Percentiles rank a stretch among this genome's conserved stretches.
phyloP scores from a whole-genome alignment of 2,797 vertebrate species.

The Hipposideros larvatus region DNA sequence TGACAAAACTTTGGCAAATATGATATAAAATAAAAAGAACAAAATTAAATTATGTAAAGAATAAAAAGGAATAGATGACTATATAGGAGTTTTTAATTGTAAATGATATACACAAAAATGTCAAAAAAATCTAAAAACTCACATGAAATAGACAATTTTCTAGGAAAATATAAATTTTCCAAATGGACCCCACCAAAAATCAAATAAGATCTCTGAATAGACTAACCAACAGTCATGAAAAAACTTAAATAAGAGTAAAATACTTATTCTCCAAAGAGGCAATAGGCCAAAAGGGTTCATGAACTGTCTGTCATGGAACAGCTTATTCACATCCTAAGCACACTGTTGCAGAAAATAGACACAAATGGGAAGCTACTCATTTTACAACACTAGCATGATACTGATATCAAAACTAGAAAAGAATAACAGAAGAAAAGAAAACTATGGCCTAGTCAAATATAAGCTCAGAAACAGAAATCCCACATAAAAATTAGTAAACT shows the following conservation, averaged over 20 bases:
- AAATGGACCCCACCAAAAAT: neutral
- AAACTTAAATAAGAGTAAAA: neutral
- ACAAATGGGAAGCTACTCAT: neutral
- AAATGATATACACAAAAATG: neutral
- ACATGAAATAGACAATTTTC: neutral
- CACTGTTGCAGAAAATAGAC: neutral
- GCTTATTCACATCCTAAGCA: neutral
- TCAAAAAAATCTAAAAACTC: constrained; percentile 2
- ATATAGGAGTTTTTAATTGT: neutral
- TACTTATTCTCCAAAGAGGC: neutral
- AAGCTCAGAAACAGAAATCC: neutral
- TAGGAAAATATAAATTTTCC: neutral
- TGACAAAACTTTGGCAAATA: neutral
- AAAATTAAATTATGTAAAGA: constrained; percentile 22
- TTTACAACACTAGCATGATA: neutral
- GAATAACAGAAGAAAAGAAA: neutral
- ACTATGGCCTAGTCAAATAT: neutral
- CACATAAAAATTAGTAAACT: neutral
- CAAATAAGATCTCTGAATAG: neutral
- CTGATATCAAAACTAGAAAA: neutral
- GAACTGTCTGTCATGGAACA: neutral
- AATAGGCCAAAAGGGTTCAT: neutral
- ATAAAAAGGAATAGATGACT: neutral
- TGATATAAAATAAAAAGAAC: neutral
- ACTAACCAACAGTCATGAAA: neutral